Conservation (phyloP, 2,888 invertebrate species). For the Drosophila kokeensis region DNA sequence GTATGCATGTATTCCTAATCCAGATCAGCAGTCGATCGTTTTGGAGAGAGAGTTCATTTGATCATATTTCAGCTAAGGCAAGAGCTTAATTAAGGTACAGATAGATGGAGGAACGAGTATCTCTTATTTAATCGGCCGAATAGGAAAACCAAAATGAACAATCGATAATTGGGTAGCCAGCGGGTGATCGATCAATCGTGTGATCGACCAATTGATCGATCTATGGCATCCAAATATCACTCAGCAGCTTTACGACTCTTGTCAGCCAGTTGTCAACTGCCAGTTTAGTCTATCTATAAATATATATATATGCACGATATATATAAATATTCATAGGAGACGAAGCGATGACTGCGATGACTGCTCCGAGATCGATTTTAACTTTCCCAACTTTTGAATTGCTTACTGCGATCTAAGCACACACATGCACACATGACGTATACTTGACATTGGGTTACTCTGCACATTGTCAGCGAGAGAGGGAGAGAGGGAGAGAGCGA, state of each 20-base stretch:
- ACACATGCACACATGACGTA: conserved; percentile 32
- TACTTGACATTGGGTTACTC: conserved; percentile 31
- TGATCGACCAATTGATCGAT: conserved; percentile 34
- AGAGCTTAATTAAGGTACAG: background rate
- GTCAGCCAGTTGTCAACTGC: conserved; percentile 58
- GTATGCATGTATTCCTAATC: background rate
- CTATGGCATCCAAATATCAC: conserved; percentile 31
- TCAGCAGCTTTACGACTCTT: conserved; percentile 41
- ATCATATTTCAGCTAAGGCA: background rate
- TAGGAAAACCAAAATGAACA: background rate
- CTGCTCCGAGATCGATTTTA: conserved; percentile 17
- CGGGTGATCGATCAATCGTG: conserved; percentile 37
- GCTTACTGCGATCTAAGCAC: conserved; percentile 2
- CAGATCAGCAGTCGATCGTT: background rate
- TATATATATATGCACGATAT: background rate
- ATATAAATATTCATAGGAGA: conserved; percentile 51
- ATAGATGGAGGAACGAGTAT: background rate
- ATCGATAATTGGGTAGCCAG: conserved; percentile 8
- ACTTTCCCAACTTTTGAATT: conserved; percentile 41
- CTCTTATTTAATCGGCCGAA: background rate
- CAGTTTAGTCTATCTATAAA: conserved; percentile 18
- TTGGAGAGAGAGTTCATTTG: background rate
- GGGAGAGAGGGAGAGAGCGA: rapidly evolving
- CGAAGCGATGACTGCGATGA: conserved; percentile 1
- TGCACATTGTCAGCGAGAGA: background rate